Evolutionary conservation across 2,797 vertebrate species (phyloP), one percentile per base, ranked within the genome.

Genomic region (Melanotaenia parkinsoni): DNA sequence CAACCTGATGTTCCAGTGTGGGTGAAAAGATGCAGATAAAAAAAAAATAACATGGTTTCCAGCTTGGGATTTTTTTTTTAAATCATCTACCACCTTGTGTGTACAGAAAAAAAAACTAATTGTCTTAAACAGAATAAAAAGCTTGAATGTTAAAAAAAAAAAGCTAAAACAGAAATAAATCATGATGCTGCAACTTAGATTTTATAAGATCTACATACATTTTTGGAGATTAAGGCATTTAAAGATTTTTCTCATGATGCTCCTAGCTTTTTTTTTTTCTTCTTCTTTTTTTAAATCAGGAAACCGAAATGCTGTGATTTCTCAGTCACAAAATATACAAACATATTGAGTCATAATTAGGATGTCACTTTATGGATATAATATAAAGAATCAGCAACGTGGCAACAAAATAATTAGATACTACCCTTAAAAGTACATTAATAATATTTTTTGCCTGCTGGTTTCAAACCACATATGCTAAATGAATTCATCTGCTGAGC

Each of bases 381-480:
- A 58, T 35, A 60, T 6, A 33, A 9, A 14, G n/a, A 78, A 73
- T 35, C 5, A 24, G n/a, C 32, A 35, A 28, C 16, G 40, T 43
- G 40, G 16, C 20, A 26, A 14, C 12, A 35, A 24, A 74, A 77
- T 33, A 38, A 35, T 30, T 60, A 11, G 1, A 58, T 53, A 66
- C 38, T 7, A 43, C 30, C 43, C 56, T 69, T 64, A 28, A 50
- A 59, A 40, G 45, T 68, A 63, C 74, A 74, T 60, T 2, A 32
- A 67, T 70, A 16, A 50, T 51, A 50, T n/a, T 64, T 28, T 67
- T 80, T 67, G n/a, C 59, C 28, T 57, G 37, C 47, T 13, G 64
- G 18, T 76, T 83, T 83, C 38, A 68, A 63, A 62, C 33, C 73
- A 73, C 35, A 20, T 80, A 58, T 68, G 76, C 6, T 69, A n/a